phyloP scores from a whole-genome alignment of 2,797 vertebrate genomes.

The Onychomys torridus region DNA sequence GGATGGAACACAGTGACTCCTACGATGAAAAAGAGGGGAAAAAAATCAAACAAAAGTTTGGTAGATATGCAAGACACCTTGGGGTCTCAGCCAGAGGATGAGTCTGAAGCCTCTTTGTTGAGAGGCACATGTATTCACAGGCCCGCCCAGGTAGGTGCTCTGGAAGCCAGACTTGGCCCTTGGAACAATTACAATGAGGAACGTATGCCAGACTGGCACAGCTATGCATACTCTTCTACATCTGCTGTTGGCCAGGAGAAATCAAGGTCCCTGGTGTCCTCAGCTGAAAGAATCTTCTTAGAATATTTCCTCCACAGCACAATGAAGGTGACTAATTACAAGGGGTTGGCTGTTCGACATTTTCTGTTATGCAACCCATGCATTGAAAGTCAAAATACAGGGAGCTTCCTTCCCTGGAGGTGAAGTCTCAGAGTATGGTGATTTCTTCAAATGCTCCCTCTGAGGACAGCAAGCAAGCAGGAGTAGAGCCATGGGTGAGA shows the following conservation, averaged over 20 bases:
- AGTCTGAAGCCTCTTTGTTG: accelerated
- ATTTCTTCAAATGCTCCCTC: not conserved
- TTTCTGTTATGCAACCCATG: not conserved
- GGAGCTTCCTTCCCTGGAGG: accelerated
- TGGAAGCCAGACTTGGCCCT: not conserved
- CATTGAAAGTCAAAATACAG: accelerated
- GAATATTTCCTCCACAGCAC: accelerated
- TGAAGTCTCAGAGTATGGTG: accelerated
- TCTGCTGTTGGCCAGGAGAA: not conserved
- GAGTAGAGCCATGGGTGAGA: not conserved
- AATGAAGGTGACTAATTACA: not conserved
- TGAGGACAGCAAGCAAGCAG: accelerated
- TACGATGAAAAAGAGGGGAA: not conserved
- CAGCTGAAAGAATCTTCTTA: not conserved
- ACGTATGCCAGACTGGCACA: accelerated
- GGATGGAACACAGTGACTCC: accelerated
- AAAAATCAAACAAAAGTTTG: accelerated
- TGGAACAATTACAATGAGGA: accelerated
- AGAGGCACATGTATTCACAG: accelerated
- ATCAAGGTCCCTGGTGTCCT: accelerated
- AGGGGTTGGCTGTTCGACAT: not conserved
- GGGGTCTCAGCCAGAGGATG: accelerated
- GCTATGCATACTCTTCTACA: accelerated
- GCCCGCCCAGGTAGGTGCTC: accelerated
- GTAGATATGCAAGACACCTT: accelerated